These are phyloP conservation scores for Bolborhynchus lineola DNA, from an alignment of 2,113 vertebrate genomes.

Conservation along the genomic window DNA sequence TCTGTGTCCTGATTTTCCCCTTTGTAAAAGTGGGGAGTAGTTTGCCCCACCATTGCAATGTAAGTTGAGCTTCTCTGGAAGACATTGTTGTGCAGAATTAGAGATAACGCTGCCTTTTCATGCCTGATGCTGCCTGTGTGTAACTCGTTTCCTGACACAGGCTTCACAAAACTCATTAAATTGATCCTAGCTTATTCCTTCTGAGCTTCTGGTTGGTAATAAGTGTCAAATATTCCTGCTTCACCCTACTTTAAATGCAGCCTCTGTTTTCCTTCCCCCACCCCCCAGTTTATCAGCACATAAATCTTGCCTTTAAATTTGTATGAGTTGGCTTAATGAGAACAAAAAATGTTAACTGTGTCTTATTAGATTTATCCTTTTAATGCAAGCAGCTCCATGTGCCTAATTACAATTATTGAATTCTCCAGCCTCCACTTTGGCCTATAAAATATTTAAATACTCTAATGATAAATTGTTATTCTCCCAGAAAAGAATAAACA, in stretches of 20 bases:
- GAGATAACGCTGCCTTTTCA: not conserved
- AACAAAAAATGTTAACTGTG: not conserved
- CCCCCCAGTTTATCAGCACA: not conserved
- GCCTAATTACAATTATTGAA: not conserved
- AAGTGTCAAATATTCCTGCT: not conserved
- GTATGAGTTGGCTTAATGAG: not conserved
- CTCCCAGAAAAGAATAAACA: not conserved
- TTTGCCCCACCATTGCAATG: not conserved
- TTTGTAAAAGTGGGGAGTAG: not conserved
- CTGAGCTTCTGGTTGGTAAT: not conserved
- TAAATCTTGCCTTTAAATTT: not conserved
- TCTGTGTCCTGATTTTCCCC: not conserved
- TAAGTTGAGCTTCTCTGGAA: not conserved
- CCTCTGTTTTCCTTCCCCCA: not conserved
- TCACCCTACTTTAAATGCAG: not conserved
- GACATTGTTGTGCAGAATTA: not conserved
- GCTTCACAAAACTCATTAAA: not conserved
- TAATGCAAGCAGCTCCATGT: not conserved
- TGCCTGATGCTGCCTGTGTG: not conserved
- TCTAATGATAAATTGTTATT: not conserved
- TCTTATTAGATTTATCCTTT: not conserved
- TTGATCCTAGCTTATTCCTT: not conserved
- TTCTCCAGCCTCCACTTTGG: not conserved
- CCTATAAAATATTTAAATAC: not conserved
- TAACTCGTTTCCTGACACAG: not conserved